Evolutionary conservation across 2,797 vertebrate genomes (phyloP), one percentile per base, ranked within the genome.

Genomic region (Cercopithecus petaurista): DNA sequence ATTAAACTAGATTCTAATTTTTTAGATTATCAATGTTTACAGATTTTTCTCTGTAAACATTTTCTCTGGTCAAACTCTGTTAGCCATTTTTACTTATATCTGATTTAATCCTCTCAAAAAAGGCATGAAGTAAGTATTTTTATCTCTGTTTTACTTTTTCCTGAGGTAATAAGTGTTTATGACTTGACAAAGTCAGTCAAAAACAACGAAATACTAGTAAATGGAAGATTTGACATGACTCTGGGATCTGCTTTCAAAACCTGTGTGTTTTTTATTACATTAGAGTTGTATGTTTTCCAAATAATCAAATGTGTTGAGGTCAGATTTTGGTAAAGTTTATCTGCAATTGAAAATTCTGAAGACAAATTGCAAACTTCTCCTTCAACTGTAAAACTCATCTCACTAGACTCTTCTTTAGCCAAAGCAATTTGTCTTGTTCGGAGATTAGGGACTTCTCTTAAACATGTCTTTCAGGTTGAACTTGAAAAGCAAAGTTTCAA

Each of bases 391-490:
- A 96, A 85, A 39, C n/a, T 86, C 55, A 90, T 83, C 59, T 96
- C 83, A 93, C 98, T 95, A 95, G 41, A 97, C 88, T 64, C 33
- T 76, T 61, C 72, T 84, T 83, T 59, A 95, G 24, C 17, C 50
- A 67, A 97, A 30, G 83, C 46, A 86, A 89, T 92, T n/a, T 90
- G 94, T 95, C 83, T 88, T 97, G 4, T 70, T 92, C 41, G 12
- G 64, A 2, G 93, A 55, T 21, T 67, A 67, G 52, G 28, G 52
- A 55, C 52, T 93, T 94, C 93, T 93, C 36, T 87, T 89, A 81
- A 96, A 81, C 26, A 89, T 92, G 30, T 75, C 82, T 96, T 98
- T 90, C 80, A 96, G 15, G 77, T 94, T 86, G 28, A 19, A 86
- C 64, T 81, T 96, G n/a, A 55, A 92, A 91, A 82, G 43, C 14